phyloP scores from a whole-genome alignment of 64 coral and sea anemone species.

The Acropora tenuis region DNA sequence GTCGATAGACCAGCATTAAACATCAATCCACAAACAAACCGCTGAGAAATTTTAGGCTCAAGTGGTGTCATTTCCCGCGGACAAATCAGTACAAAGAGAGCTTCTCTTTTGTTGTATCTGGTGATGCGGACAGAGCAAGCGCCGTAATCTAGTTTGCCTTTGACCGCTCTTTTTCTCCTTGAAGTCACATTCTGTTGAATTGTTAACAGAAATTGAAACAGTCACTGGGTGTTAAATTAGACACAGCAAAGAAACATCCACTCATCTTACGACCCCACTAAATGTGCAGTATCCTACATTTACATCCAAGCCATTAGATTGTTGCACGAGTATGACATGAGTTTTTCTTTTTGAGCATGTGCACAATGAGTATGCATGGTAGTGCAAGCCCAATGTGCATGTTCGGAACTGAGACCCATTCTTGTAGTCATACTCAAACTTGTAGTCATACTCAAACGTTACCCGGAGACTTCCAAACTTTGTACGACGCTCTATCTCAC shows the following conservation, averaged over 20 bases:
- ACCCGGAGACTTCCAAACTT: neutral
- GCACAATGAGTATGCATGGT: too few relatives aligned
- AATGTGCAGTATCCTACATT: too few relatives aligned
- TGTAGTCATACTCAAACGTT: too few relatives aligned
- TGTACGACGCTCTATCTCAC: neutral
- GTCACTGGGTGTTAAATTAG: too few relatives aligned
- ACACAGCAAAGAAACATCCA: too few relatives aligned
- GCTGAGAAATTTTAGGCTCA: constrained; percentile 6
- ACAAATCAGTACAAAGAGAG: constrained; percentile 57
- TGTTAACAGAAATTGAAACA: neutral
- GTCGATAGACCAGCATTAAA: constrained; percentile 19
- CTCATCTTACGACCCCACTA: too few relatives aligned
- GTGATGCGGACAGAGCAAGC: constrained; percentile 52
- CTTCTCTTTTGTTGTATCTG: neutral
- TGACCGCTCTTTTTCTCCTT: neutral
- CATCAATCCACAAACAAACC: constrained; percentile 54
- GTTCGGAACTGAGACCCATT: too few relatives aligned
- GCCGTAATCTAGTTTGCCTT: constrained; percentile 34
- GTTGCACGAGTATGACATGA: too few relatives aligned
- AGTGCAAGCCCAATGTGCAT: too few relatives aligned
- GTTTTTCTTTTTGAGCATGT: too few relatives aligned
- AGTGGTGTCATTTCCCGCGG: constrained; percentile 28
- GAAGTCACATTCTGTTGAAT: neutral
- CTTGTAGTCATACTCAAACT: too few relatives aligned
- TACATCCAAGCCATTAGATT: too few relatives aligned